Evolutionary conservation across 64 coral and sea anemone species (phyloP), one percentile per base, ranked within the genome.

Genomic region (Stylophora pistillata): DNA sequence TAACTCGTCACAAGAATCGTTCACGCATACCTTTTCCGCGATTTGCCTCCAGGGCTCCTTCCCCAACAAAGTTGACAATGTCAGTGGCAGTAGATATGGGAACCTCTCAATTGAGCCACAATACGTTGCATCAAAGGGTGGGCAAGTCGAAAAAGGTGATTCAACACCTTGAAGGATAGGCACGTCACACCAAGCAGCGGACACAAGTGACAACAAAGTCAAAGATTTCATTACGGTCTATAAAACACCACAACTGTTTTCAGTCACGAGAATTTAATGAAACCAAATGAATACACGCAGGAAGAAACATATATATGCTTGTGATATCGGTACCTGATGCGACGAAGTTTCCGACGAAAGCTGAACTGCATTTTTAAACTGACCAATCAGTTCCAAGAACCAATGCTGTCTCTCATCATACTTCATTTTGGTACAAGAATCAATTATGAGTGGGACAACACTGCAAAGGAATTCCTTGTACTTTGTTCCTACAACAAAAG

Each of bases 381-480:
- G 80, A 83, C 80, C 61, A 83, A 83, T 83, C 23, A 83, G 60
- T 32, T 83, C 80, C 80, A 83, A 52, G 21, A 83, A 83, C 60
- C 30, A 83, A 18, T 68, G 80, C 33, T 65, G 61, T 69, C 13
- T 83, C 32, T 83, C 60, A 5, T 68, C 80, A 53, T 13, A 41
- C n/a, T 52, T 83, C 13, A 21, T 21, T 15, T 23, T 83, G 80
- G 37, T 33, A 21, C 64, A 17, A 9, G 60, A 41, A 27, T 66
- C 80, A 68, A 54, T 62, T 13, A 83, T 53, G 32, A 31, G 31
- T 25, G 60, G 32, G 52, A 47, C 34, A 53, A 83, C 32, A 23
- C 37, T 68, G 64, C 60, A 69, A 21, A 82, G 33, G 1, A 83
- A 83, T 83, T 69, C n/a, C 9, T 70, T 64, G 58, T 37, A 14